Base-by-base conservation (phyloP, 2,797 vertebrate species). In the Gallirallus australis region DNA sequence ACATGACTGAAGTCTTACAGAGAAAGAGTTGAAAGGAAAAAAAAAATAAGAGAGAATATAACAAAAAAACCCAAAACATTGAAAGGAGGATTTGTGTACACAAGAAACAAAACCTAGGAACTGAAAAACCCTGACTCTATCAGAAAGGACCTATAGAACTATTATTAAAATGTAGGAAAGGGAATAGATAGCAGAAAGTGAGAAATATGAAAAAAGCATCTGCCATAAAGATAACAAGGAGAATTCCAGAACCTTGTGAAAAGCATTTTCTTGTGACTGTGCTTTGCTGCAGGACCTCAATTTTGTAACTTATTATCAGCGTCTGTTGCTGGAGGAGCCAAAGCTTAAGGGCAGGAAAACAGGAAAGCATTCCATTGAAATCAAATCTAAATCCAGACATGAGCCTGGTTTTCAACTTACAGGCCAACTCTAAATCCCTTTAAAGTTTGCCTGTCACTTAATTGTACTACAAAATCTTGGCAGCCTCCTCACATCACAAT, bases 361-460 rank as follows among this genome's bases (percentile, higher is more conserved):
- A 83, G 73, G 60, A 93, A 89, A 80, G 17, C 54, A 92, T 94
- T 91, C 69, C 30, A 60, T 15, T 89, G 86, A 96, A 95, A 95
- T 89, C 5, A 61, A 93, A 85, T 90, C 92, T 95, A 91, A 96
- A 95, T 96, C 76, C 89, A 66, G 90, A 92, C 87, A 85, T 35
- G 37, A 96, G 81, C 52, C 89, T 96, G 77, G 40, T 93, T 96
- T 97, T 95, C 88, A 89, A 39, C 64, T 94, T 92, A 70, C 40
- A 85, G 52, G 60, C 76, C 61, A 88, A 56, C 65, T 95, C 56
- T 73, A 96, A 96, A 94, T 93, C 89, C 89, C 81, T 89, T 89
- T 80, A 82, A 81, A 96, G 78, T 97, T 96, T 96, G 54, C 93
- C 95, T 93, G 86, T 86, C 82, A 60, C 81, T 97, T 97, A 96